Percentiles rank a stretch among this genome's conserved stretches.
These are phyloP conservation scores for Temnopleurus reevesii DNA, from an alignment of 53 echinoderm and acorn worm genomes.

Conservation along the genomic window DNA sequence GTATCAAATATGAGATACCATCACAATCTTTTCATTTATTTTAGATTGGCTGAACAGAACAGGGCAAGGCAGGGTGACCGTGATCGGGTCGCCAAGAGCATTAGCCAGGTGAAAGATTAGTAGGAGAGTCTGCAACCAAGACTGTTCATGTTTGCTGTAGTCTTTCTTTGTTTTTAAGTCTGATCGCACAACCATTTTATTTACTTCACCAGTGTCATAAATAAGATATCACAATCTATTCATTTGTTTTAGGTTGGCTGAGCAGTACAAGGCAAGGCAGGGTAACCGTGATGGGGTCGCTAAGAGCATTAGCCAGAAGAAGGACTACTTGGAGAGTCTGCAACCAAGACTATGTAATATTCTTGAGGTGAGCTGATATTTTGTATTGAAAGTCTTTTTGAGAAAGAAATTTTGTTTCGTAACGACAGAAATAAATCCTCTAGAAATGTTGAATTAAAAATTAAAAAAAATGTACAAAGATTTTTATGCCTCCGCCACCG, in stretches of 20 bases:
- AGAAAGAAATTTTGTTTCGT: no score
- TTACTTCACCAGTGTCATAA: no score
- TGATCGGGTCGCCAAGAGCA: constrained; percentile 74
- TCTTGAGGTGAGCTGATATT: constrained; percentile 61
- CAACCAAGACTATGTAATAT: constrained; percentile 82
- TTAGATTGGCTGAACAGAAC: constrained; percentile 82
- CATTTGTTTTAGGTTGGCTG: constrained; percentile 66
- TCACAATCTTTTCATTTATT: background rate
- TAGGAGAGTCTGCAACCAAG: constrained; percentile 86
- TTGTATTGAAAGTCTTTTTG: no score
- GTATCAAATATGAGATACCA: no score
- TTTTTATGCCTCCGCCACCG: no score
- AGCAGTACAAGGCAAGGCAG: constrained; percentile 83
- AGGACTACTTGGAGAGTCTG: constrained; percentile 90
- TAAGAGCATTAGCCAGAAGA: constrained; percentile 81
- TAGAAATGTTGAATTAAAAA: no score
- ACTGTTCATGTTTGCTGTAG: no score
- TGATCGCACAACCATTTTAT: no score
- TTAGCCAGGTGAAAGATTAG: constrained; percentile 82
- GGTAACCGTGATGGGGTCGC: constrained; percentile 79
- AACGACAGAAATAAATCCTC: no score
- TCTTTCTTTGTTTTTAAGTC: no score
- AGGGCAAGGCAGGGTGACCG: constrained; percentile 82
- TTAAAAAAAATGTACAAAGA: no score
- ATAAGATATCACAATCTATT: no score